Evolutionary conservation across 2,113 vertebrate genomes (phyloP), one percentile per base, ranked within the genome.

Genomic region (Corydoras maculifer): DNA sequence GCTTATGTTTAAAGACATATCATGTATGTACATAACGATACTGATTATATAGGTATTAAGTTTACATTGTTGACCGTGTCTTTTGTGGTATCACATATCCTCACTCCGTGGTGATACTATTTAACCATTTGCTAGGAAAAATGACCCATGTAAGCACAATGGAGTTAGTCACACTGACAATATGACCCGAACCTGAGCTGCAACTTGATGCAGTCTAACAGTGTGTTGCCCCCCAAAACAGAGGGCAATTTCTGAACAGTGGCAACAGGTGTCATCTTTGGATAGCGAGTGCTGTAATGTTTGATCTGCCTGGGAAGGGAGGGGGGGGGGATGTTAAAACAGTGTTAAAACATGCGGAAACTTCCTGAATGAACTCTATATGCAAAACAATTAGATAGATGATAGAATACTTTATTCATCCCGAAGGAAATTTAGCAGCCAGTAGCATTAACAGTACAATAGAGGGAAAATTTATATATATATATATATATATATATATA

Each of bases 261-360:
- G 50, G 18, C 58, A 78, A 79, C 83, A 86, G 81, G 79, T 84
- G 81, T 78, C 65, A 55, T 10, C 50, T 75, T 62, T 69, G 74
- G 58, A 64, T 61, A 48, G 58, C 69, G 10, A 75, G 77, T 61
- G 77, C 48, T 61, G 75, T 76, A 66, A 79, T 48, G 61, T 72
- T 65, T 79, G 58, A 75, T 73, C 70, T 31, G 51, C 60, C 62
- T 18, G 71, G 58, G 14, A 5, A 4, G 12, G n/a, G 12, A 2
- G 9, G 3, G 51, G 54, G 54, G 14, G 54, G 5, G 72, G 49
- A 8, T 29, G 70, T 1, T 48, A 4, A 53, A 70, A 54, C 35
- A 31, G 55, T 67, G n/a, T 18, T 9, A 65, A 61, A 29, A 51
- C 64, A 10, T 67, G 60, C 55, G 61, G 13, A 65, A 74, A 68